phyloP scores from a whole-genome alignment of 2,113 vertebrate genomes.

The Cheirogaleus medius region DNA sequence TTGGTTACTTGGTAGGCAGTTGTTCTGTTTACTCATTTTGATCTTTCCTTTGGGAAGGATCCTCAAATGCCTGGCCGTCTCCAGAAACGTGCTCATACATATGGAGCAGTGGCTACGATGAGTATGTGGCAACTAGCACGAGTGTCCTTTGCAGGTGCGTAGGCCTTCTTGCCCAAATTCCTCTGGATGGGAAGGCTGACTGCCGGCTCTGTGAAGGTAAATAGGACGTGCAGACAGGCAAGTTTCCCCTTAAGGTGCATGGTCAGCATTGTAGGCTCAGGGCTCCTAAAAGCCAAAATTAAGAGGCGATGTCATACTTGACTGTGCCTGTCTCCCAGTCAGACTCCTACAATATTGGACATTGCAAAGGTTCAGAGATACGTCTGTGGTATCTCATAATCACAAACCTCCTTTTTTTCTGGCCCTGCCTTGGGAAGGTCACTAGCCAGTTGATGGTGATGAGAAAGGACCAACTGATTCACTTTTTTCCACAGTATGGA shows the following conservation, averaged over 20 bases:
- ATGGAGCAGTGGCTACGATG: neutral
- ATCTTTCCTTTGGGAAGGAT: neutral
- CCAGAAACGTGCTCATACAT: neutral
- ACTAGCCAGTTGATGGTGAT: neutral
- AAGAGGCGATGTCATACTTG: neutral
- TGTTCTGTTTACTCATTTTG: neutral
- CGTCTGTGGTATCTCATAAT: neutral
- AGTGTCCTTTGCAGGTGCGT: neutral
- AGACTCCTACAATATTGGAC: neutral
- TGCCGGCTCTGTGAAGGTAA: neutral
- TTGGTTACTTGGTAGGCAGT: neutral
- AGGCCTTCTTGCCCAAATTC: neutral
- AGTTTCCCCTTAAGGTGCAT: neutral
- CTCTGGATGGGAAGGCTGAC: neutral
- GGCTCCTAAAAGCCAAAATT: neutral
- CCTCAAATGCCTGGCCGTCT: neutral
- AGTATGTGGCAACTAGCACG: neutral
- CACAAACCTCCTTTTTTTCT: neutral
- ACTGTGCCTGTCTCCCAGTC: neutral
- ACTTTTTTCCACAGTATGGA: neutral
- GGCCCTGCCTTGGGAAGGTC: neutral
- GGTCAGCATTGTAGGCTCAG: neutral
- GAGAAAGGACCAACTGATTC: neutral
- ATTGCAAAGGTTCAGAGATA: neutral
- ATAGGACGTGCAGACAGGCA: neutral